These are phyloP conservation scores for Boloria euphrosyne DNA, from an alignment of 2,888 invertebrate species.

Conservation along the genomic window DNA sequence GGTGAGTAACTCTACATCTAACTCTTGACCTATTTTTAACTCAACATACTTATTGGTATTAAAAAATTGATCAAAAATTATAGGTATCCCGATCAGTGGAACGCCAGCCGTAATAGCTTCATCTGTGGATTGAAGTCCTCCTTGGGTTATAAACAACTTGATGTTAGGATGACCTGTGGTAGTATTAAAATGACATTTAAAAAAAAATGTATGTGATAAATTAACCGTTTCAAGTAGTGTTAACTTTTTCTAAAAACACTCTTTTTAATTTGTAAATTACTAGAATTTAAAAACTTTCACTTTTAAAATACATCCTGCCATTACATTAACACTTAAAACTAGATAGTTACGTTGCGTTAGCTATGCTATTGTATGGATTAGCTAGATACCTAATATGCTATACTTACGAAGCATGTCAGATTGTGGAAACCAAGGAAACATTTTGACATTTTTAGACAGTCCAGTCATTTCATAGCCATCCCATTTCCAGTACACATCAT, in stretches of 20 bases:
- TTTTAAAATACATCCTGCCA: neutral
- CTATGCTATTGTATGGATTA: too few species aligned
- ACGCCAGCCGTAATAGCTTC: constrained; percentile 62
- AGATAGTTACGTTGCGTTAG: too few species aligned
- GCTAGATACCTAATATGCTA: too few species aligned
- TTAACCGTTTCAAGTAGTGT: too few species aligned
- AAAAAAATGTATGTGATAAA: too few species aligned
- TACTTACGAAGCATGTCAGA: constrained; percentile 54
- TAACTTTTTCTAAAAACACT: too few species aligned
- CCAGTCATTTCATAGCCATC: constrained; percentile 46
- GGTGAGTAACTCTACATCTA: constrained; percentile 44
- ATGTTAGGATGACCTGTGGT: constrained; percentile 63
- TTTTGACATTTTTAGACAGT: constrained; percentile 29
- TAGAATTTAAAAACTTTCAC: neutral
- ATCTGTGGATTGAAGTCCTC: constrained; percentile 66
- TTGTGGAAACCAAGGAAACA: constrained; percentile 45
- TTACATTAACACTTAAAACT: too few species aligned
- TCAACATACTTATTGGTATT: constrained; percentile 53
- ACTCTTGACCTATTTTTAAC: constrained; percentile 45
- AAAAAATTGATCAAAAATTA: constrained; percentile 61
- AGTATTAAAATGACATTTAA: too few species aligned
- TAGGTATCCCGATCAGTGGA: constrained; percentile 61
- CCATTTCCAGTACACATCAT: constrained; percentile 59
- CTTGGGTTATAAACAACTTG: constrained; percentile 69
- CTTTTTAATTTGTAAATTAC: neutral